A percentile compares a stretch with the other conserved stretches of the same genome.
These are phyloP conservation scores for Lytechinus pictus DNA, from an alignment of 35 echinoderm and acorn worm genomes.

Conservation along the genomic window DNA sequence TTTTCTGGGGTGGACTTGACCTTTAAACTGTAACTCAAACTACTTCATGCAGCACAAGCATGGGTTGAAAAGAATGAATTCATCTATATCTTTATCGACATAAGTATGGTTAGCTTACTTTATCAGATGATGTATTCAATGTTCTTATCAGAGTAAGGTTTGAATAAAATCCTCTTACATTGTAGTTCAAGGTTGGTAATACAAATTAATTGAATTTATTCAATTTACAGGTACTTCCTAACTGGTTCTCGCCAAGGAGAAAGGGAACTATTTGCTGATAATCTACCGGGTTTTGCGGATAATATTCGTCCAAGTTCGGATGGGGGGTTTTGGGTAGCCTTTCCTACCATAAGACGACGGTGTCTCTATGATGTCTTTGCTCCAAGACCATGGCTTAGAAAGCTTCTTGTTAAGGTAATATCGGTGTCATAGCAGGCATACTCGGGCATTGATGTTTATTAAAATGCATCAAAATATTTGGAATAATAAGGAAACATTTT, in stretches of 20 bases:
- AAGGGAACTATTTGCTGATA: slow-evolving; percentile 70
- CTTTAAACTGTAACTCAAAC: no score
- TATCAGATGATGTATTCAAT: background rate
- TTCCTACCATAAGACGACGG: slow-evolving; percentile 52
- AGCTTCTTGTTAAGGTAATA: slow-evolving; percentile 64
- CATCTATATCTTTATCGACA: no score
- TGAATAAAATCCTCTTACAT: no score
- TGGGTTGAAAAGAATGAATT: no score
- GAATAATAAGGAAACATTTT: no score
- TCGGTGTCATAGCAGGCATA: background rate
- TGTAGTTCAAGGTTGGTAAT: no score
- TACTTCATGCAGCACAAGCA: no score
- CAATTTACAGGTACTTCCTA: slow-evolving; percentile 61
- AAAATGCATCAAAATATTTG: no score
- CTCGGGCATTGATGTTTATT: no score
- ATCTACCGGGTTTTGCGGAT: slow-evolving; percentile 71
- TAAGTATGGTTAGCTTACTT: no score
- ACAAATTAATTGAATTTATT: no score
- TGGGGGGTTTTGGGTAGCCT: slow-evolving; percentile 82
- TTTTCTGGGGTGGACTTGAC: no score
- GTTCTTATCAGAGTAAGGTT: background rate
- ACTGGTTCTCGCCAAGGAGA: slow-evolving; percentile 56
- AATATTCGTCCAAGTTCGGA: slow-evolving; percentile 70
- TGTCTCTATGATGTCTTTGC: slow-evolving; percentile 72
- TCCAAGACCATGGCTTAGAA: slow-evolving; percentile 67